These are phyloP conservation scores for Onychomys torridus DNA, from an alignment of 2,797 vertebrate species.

Conservation along the genomic window DNA sequence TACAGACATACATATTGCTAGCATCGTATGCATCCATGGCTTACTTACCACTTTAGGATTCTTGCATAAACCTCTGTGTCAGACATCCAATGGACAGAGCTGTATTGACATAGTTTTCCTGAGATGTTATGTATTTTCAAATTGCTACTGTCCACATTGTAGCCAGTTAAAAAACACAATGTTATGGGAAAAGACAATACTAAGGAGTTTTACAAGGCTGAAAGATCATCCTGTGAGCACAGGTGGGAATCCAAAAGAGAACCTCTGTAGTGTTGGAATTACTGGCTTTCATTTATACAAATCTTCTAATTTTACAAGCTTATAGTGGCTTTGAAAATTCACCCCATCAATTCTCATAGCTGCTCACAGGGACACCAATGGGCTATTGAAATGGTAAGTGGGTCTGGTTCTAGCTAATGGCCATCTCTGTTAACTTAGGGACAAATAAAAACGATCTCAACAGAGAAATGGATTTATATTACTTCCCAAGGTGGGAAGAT, in stretches of 20 bases:
- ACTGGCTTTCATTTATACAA: slow-evolving; percentile 22
- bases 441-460: slow-evolving; percentile 2
- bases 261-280: neutral
- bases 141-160: neutral
- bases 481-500: neutral
- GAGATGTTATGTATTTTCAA: neutral
- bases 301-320: slow-evolving; percentile 53
- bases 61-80: neutral
- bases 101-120: neutral
- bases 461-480: slow-evolving; percentile 22
- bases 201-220: neutral
- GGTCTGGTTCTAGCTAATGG: neutral
- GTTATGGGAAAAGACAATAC: neutral
- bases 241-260: neutral
- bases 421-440: slow-evolving; percentile 26
- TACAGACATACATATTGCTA: neutral
- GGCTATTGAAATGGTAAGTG: slow-evolving; percentile 51
- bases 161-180: neutral
- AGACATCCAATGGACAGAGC: neutral
- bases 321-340: slow-evolving; percentile 15
- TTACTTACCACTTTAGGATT: neutral
- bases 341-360: neutral
- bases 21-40: neutral
- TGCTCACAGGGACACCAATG: neutral
- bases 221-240: neutral